Conservation (phyloP, 2,797 vertebrate genomes). For the Phrynocephalus vlangalii region DNA sequence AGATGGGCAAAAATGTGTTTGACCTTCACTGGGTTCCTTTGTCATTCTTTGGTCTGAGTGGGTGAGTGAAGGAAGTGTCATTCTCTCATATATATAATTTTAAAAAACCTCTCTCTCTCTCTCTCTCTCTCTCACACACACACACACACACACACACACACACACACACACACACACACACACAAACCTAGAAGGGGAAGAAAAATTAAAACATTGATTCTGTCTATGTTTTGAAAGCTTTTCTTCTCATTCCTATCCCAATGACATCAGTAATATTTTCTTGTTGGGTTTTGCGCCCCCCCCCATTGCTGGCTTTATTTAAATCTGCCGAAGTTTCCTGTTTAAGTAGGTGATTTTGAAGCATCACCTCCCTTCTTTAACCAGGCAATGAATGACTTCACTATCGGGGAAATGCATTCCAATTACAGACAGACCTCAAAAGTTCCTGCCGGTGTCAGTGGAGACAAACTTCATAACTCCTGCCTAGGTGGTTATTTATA, state of each 20-base stretch:
- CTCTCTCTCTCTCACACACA: no score
- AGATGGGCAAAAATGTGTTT: slow-evolving; percentile 70
- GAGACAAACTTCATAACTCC: slow-evolving; percentile 61
- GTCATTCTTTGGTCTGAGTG: slow-evolving; percentile 78
- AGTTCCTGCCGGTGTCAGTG: slow-evolving; percentile 56
- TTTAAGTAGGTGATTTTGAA: slow-evolving; percentile 48
- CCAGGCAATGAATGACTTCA: slow-evolving; percentile 43
- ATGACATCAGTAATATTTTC: slow-evolving; percentile 76
- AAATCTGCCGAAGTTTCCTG: slow-evolving; percentile 70
- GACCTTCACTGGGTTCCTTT: slow-evolving; percentile 74
- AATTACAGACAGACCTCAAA: slow-evolving; percentile 67
- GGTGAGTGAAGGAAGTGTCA: slow-evolving; percentile 78
- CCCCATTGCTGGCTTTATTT: slow-evolving; percentile 71
- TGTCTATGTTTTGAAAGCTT: slow-evolving; percentile 70
- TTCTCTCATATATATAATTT: slow-evolving; percentile 70
- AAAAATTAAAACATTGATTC: slow-evolving; percentile 75
- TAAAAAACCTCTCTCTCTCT: slow-evolving; percentile 5
- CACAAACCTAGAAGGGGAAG: slow-evolving; percentile 37
- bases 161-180: no score
- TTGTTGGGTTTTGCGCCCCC: slow-evolving; percentile 45
- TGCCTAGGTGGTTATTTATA: slow-evolving; percentile 54
- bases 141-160: no score
- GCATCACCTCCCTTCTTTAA: slow-evolving; percentile 46
- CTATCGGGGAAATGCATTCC: slow-evolving; percentile 63
- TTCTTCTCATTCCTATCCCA: slow-evolving; percentile 73